These are phyloP conservation scores for Perodicticus potto DNA, from an alignment of 2,797 vertebrate species.

Conservation along the genomic window DNA sequence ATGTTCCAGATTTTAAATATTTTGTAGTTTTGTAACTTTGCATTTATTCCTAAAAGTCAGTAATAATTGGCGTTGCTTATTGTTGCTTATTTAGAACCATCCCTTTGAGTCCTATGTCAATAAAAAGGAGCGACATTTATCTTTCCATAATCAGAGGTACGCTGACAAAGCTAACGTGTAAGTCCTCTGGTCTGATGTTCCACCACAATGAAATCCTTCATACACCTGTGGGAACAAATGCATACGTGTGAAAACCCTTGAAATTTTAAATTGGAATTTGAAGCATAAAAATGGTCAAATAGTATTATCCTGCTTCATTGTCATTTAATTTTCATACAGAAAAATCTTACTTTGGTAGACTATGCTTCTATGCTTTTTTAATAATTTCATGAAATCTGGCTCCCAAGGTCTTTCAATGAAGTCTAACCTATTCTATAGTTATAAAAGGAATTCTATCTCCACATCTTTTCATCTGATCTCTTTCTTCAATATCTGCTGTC, in stretches of 20 bases:
- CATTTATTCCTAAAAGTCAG: constrained; percentile 56
- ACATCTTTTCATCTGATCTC: constrained; percentile 4
- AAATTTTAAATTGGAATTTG: background rate
- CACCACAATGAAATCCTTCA: background rate
- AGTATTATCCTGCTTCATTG: background rate
- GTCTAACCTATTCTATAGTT: background rate
- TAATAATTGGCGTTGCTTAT: background rate
- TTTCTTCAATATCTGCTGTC: background rate
- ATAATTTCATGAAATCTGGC: background rate
- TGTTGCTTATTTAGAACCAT: background rate
- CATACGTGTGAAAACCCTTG: background rate
- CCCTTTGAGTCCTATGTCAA: constrained; percentile 19
- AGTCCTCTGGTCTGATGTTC: background rate
- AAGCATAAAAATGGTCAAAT: background rate
- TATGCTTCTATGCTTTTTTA: background rate
- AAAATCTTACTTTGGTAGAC: background rate
- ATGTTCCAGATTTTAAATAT: constrained; percentile 71
- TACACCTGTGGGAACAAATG: background rate
- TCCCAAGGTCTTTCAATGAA: background rate
- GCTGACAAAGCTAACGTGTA: background rate
- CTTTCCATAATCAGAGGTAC: background rate
- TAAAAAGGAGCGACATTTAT: constrained; percentile 55
- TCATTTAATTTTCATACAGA: background rate
- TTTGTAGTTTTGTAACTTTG: constrained; percentile 62
- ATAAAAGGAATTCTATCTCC: constrained; percentile 13